These are phyloP conservation scores for Drosophila busckii DNA, from an alignment of 1,140 invertebrate genomes.

Conservation along the genomic window DNA sequence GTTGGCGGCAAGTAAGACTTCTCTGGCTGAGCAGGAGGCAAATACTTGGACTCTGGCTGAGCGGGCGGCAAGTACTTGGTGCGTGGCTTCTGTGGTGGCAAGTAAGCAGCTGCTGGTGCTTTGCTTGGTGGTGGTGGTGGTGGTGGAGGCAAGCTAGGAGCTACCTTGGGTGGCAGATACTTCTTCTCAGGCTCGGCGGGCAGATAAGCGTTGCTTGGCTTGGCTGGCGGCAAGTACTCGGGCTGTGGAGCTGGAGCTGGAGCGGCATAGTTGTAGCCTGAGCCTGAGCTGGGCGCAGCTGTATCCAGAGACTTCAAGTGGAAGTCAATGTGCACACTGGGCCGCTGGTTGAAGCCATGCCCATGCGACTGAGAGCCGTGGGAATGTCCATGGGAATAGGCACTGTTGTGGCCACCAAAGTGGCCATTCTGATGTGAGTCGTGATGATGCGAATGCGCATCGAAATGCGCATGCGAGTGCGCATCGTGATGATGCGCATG, in stretches of 20 bases:
- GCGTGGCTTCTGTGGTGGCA: conserved; percentile 35
- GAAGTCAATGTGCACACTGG: conserved; percentile 40
- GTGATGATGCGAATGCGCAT: conserved; percentile 28
- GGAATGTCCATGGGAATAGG: conserved; percentile 9
- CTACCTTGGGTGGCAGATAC: conserved; percentile 57
- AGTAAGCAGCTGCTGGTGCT: conserved; percentile 24
- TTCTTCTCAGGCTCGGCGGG: conserved; percentile 30
- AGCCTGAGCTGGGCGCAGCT: conserved; percentile 27
- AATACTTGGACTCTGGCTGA: conserved; percentile 23
- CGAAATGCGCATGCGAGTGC: conserved; percentile 8
- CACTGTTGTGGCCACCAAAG: conserved; percentile 21
- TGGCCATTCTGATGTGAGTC: conserved; percentile 28
- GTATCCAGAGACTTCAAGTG: too few relatives aligned
- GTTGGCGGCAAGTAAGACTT: conserved; percentile 20
- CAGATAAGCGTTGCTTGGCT: conserved; percentile 35
- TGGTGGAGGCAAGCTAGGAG: conserved; percentile 48
- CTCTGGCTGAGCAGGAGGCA: conserved; percentile 25
- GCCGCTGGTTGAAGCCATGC: neutral
- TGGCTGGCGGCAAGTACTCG: conserved; percentile 24
- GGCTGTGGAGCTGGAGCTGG: conserved; percentile 43
- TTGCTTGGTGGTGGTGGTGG: conserved; percentile 38
- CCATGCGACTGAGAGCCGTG: conserved; percentile 2
- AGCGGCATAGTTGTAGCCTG: conserved; percentile 46
- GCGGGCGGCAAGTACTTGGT: conserved; percentile 30
- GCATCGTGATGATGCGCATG: conserved; percentile 23